phyloP scores from a whole-genome alignment of 2,888 invertebrate species.

The Chloromyia formosa region DNA sequence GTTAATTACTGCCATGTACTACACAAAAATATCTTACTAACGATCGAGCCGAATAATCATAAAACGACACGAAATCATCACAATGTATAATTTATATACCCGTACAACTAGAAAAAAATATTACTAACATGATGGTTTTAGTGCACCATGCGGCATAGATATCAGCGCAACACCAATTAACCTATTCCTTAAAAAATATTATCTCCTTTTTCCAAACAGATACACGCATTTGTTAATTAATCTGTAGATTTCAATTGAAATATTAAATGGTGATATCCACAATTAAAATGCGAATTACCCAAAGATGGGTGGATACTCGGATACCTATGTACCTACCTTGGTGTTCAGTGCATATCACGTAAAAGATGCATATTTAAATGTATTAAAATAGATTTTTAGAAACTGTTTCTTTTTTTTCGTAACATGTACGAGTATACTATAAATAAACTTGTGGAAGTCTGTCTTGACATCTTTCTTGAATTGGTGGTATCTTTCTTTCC shows the following conservation, averaged over 20 bases:
- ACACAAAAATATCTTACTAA: neutral
- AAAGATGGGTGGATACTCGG: neutral
- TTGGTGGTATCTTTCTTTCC: neutral
- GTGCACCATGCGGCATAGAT: neutral
- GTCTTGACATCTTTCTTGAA: neutral
- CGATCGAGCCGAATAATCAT: neutral
- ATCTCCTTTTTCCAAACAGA: too few relatives aligned
- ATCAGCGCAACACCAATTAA: neutral
- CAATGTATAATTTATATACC: neutral
- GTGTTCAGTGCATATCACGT: neutral
- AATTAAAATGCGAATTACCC: neutral
- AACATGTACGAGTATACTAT: neutral
- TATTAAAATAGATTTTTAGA: constrained; percentile 28
- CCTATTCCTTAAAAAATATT: neutral
- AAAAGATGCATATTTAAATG: constrained; percentile 9
- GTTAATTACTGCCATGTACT: constrained; percentile 7
- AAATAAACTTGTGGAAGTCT: constrained; percentile 12
- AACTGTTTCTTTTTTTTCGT: neutral
- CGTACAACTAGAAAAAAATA: constrained; percentile 3
- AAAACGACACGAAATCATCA: neutral
- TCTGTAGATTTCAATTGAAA: constrained; percentile 1
- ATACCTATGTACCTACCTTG: neutral
- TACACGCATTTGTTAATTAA: constrained; percentile 12
- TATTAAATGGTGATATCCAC: neutral
- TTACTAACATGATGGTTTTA: neutral